Conservation (phyloP, 92 coral and sea anemone species). For the Palythoa grandis region DNA sequence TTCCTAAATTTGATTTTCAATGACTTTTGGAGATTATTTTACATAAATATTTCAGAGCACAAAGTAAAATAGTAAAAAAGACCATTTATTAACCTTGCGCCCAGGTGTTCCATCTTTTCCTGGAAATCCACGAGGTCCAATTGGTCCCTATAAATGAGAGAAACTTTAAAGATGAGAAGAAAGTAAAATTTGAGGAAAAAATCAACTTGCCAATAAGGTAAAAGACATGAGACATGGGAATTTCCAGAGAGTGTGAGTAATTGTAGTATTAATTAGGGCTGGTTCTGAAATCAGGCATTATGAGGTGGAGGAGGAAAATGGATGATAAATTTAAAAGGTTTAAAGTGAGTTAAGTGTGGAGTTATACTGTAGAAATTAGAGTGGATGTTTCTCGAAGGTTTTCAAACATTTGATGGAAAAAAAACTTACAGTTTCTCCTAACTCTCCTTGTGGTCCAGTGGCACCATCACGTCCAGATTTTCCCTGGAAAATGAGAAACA, state of each 20-base stretch:
- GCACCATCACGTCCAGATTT: conserved; percentile 21
- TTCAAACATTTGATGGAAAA: neutral
- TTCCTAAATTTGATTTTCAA: too few relatives aligned
- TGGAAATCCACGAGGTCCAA: neutral
- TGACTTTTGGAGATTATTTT: too few relatives aligned
- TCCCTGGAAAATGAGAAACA: neutral
- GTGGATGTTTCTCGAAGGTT: neutral
- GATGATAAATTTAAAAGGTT: too few relatives aligned
- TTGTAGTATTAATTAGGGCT: too few relatives aligned
- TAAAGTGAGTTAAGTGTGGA: too few relatives aligned
- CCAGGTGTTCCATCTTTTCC: conserved; percentile 12
- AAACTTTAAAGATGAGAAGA: neutral
- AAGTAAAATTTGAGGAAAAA: neutral
- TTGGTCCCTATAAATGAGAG: neutral
- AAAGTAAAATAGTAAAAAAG: neutral
- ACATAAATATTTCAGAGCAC: too few relatives aligned
- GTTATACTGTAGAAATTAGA: too few relatives aligned
- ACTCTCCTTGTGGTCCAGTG: conserved; percentile 22
- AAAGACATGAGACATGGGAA: too few relatives aligned
- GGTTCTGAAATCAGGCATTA: too few relatives aligned
- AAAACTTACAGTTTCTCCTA: conserved; percentile 30
- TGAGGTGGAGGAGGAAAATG: too few relatives aligned
- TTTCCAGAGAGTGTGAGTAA: too few relatives aligned
- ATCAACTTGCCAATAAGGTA: neutral
- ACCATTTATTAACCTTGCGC: neutral